phyloP scores from a whole-genome alignment of 2,888 invertebrate species.

The Phengaris arion region DNA sequence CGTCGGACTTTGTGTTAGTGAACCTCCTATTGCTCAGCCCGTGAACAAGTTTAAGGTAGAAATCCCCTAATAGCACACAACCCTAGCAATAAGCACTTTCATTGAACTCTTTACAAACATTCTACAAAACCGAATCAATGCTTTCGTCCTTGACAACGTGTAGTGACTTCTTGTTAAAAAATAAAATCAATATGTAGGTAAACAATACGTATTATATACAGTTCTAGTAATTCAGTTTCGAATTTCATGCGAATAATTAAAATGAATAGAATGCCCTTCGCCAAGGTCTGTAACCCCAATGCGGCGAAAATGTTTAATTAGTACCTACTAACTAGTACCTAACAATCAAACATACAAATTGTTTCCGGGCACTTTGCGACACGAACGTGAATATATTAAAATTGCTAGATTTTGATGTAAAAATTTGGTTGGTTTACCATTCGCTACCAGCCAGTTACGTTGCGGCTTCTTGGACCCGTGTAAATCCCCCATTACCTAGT shows the following conservation, averaged over 20 bases:
- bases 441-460: background rate
- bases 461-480: no score
- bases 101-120: no score
- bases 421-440: background rate
- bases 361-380: slow-evolving; percentile 66
- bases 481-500: background rate
- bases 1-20: no score
- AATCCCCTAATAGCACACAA: no score
- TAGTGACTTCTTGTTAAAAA: background rate
- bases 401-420: background rate
- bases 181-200: background rate
- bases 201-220: background rate
- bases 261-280: slow-evolving; percentile 45
- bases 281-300: slow-evolving; percentile 59
- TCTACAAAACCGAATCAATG: no score
- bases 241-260: slow-evolving; percentile 29
- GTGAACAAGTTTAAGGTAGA: no score
- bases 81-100: no score
- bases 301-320: slow-evolving; percentile 53
- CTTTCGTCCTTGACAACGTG: background rate
- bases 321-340: slow-evolving; percentile 47
- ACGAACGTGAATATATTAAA: slow-evolving; percentile 53
- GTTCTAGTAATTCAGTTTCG: background rate
- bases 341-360: slow-evolving; percentile 57
- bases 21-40: no score